Percentiles rank a stretch among this genome's conserved stretches.
Evolutionary conservation across 2,113 vertebrate genomes (phyloP).

Genomic region (Colossoma macropomum): DNA sequence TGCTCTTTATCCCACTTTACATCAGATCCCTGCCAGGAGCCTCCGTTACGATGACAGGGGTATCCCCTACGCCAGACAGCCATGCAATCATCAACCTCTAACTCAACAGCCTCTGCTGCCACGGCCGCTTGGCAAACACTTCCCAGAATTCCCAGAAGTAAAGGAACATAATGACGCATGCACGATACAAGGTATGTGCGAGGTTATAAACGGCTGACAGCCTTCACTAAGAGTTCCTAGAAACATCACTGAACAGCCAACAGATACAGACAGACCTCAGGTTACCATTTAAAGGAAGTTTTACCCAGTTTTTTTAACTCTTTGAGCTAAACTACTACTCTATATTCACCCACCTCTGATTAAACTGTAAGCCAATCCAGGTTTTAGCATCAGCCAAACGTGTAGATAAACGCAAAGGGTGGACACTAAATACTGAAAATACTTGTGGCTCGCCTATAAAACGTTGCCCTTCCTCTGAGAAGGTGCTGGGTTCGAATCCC

Average conservation of each 20-base stretch:
- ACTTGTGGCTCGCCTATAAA: too few relatives aligned
- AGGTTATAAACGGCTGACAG: neutral
- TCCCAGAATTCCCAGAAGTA: slow-evolving; percentile 9
- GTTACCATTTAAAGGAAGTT: neutral
- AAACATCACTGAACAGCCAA: neutral
- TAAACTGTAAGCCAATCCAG: too few relatives aligned
- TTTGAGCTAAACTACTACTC: too few relatives aligned
- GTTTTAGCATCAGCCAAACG: too few relatives aligned
- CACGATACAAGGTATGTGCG: neutral
- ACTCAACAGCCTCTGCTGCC: neutral
- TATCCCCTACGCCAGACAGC: slow-evolving; percentile 4
- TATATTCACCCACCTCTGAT: too few relatives aligned
- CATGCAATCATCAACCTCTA: neutral
- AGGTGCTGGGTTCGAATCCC: too few relatives aligned
- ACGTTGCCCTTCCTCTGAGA: too few relatives aligned
- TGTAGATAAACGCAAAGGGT: too few relatives aligned
- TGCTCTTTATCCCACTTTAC: slow-evolving; percentile 58
- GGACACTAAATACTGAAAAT: too few relatives aligned
- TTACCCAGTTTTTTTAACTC: neutral
- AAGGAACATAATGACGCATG: neutral
- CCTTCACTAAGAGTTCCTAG: neutral
- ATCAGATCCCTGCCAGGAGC: slow-evolving; percentile 61
- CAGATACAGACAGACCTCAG: neutral
- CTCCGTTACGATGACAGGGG: slow-evolving; percentile 39
- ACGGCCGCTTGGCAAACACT: neutral